Percentiles rank a stretch among this genome's conserved stretches.
Conservation (phyloP, 2,888 invertebrate species). For the Dyspetes luteomarginatus region DNA sequence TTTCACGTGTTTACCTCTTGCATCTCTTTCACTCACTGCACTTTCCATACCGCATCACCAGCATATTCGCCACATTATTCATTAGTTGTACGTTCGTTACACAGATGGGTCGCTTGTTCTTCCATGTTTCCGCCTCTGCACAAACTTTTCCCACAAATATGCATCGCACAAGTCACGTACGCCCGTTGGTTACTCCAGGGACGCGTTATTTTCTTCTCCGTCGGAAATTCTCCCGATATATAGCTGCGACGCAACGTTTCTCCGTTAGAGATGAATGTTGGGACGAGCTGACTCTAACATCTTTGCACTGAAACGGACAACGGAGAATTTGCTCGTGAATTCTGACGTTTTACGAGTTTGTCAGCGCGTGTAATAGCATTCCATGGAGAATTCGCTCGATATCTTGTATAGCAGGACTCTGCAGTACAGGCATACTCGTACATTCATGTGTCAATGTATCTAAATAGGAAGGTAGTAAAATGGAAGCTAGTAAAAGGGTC, state of each 20-base stretch:
- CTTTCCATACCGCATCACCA: not conserved
- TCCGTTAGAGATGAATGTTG: not conserved
- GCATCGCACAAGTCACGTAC: constrained; percentile 30
- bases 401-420: not conserved
- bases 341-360: constrained; percentile 31
- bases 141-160: constrained; percentile 35
- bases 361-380: constrained; percentile 27
- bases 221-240: constrained; percentile 2
- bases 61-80: constrained; percentile 14
- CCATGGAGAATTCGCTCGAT: constrained; percentile 14
- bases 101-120: not conserved
- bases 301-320: not conserved
- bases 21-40: not conserved
- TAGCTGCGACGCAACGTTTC: not conserved
- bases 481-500: not conserved
- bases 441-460: no score
- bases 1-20: not conserved
- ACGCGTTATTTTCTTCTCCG: not conserved
- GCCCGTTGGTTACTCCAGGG: not conserved
- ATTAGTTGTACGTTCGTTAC: constrained; percentile 16
- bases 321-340: not conserved
- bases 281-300: constrained; percentile 5
- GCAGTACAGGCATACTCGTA: no score
- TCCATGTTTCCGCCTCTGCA: not conserved
- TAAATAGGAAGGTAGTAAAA: constrained; percentile 5